Conservation (phyloP, 2,797 vertebrate species). For the Furcifer pardalis region DNA sequence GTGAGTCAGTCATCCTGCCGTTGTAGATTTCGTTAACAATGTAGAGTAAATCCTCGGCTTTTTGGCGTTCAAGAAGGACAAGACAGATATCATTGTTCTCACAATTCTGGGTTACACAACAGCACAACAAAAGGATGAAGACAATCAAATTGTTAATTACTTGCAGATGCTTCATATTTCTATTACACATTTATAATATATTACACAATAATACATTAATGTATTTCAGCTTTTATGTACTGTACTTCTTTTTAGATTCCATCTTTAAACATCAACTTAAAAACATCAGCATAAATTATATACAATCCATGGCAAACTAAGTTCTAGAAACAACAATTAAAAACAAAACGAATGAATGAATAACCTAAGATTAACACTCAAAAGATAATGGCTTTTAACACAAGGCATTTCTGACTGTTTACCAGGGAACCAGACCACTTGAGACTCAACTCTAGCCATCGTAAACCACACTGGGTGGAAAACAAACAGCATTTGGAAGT, state of each 20-base stretch:
- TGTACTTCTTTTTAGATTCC: background rate
- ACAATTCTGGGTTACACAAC: slow-evolving; percentile 61
- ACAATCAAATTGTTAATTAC: background rate
- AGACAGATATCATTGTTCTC: slow-evolving; percentile 71
- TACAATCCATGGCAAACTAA: background rate
- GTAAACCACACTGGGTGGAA: background rate
- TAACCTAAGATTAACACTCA: background rate
- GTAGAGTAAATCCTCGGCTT: slow-evolving; percentile 71
- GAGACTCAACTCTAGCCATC: too few relatives aligned
- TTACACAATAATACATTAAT: background rate
- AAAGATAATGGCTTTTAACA: background rate
- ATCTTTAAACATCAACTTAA: background rate
- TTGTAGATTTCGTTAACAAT: slow-evolving; percentile 67
- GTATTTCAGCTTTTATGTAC: background rate
- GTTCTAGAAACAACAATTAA: background rate
- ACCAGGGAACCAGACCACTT: too few relatives aligned
- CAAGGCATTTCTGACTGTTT: too few relatives aligned
- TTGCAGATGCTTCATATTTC: background rate
- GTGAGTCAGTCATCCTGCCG: slow-evolving; percentile 53
- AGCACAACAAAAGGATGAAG: background rate
- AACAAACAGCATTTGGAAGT: background rate
- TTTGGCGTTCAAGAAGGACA: slow-evolving; percentile 74
- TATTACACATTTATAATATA: background rate
- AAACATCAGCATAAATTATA: background rate
- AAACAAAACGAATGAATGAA: background rate